Evolutionary conservation across 1,140 invertebrate genomes (phyloP).

Genomic region (Choristoneura fumiferana): DNA sequence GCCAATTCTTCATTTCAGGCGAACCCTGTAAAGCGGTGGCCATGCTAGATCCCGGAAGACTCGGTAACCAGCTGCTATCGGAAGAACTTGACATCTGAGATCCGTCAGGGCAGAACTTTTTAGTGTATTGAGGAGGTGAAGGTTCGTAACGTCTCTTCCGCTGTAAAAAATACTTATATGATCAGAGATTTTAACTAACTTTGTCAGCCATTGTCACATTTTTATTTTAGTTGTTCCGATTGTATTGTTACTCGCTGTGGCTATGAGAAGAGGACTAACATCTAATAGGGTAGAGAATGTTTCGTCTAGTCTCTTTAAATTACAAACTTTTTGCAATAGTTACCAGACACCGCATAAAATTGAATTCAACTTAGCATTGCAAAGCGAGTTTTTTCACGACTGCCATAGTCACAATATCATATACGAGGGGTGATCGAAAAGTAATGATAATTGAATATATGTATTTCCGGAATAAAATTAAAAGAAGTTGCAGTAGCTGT

Average conservation of each 20-base stretch:
- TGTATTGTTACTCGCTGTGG: no score
- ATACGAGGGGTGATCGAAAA: no score
- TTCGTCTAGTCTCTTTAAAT: neutral
- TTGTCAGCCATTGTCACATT: neutral
- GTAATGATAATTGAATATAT: no score
- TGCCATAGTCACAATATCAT: neutral
- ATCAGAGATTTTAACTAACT: no score
- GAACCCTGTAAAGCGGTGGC: constrained; percentile 36
- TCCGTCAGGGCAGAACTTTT: constrained; percentile 57
- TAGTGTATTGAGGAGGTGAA: constrained; percentile 43
- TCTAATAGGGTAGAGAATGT: no score
- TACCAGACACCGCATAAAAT: no score
- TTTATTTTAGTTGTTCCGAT: neutral
- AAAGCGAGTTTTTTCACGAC: neutral
- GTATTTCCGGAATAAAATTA: no score
- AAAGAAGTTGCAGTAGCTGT: no score
- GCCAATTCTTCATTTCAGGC: constrained; percentile 58
- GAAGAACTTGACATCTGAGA: constrained; percentile 21
- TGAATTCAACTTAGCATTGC: no score
- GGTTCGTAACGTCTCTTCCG: constrained; percentile 60
- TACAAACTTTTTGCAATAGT: no score
- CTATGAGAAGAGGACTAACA: no score
- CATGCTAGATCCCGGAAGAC: constrained; percentile 1
- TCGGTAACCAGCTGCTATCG: constrained; percentile 2
- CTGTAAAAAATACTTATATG: constrained; percentile 31